Evolutionary conservation across 2,888 invertebrate genomes (phyloP), one percentile per base, ranked within the genome.

Genomic region (Anodontia alba): DNA sequence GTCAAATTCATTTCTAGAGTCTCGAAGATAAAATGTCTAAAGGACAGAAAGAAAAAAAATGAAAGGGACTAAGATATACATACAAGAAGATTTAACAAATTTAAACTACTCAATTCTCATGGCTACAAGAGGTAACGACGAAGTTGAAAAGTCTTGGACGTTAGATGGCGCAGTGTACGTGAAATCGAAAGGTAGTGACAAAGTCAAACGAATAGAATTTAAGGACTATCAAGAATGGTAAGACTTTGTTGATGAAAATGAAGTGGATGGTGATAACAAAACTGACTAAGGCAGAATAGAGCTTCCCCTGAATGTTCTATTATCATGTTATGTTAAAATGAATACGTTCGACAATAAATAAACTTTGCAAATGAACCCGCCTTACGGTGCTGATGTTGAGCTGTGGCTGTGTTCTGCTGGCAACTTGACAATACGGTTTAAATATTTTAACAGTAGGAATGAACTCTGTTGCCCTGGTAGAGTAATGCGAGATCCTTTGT

Each of bases 11-110:
- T 43, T 17, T 43, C 69, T 3, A 42, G 69, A 17, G 20, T 46
- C 23, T 29, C 43, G 31, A 43, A 29, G 3, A 43, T 46, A 17
- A 46, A 46, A 20, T 43, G 43, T 26, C 43, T 69, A 10, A 29
- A 43, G 29, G 29, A 42, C 43, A 69, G 46, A 69, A 69, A 43
- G 42, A 10, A 8, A 26, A 57, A 57, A 38, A 23, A 20, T 42
- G 26, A 69, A 69, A 42, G 69, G 69, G 23, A 17, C 69, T 7
- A 42, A 69, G 15, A 69, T 69, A 10, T 69, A 38, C 17, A 69
- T 69, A n/a, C 43, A 69, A 29, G 69, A 69, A 43, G 69, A 69
- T 23, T 31, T 69, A 5, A 43, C 69, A 42, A 69, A 26, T 31
- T 29, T 69, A 15, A 69, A 69, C 26, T 31, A 69, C 8, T 46